Evolutionary conservation across 2,888 invertebrate genomes (phyloP).

Genomic region (Phyllotreta cruciferae): DNA sequence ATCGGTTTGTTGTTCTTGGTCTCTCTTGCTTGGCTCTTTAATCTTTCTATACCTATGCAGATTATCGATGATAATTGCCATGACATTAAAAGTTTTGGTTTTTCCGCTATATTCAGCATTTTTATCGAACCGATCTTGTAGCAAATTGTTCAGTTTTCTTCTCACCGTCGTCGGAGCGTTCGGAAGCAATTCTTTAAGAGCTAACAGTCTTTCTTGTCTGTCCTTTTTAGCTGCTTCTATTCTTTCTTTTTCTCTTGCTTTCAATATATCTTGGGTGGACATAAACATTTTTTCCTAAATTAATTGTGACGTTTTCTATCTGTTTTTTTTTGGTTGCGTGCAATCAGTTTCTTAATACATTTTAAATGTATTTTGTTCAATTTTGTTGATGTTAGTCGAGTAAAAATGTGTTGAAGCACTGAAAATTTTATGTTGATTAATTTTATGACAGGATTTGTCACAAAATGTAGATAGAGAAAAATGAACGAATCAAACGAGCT

Average conservation of each 20-base stretch:
- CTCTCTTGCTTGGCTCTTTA: not conserved
- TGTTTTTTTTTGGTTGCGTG: too few species aligned
- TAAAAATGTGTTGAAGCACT: too few species aligned
- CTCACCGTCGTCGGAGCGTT: constrained; percentile 4
- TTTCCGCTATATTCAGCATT: constrained; percentile 6
- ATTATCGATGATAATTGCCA: constrained; percentile 8
- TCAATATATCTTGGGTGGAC: constrained; percentile 13
- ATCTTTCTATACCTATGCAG: constrained; percentile 4
- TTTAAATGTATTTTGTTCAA: too few species aligned
- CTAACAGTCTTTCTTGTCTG: not conserved
- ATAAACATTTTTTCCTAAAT: not conserved
- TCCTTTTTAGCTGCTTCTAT: constrained; percentile 5
- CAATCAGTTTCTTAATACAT: too few species aligned
- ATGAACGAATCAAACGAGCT: too few species aligned
- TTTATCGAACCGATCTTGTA: constrained; percentile 5
- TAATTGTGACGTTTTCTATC: too few species aligned
- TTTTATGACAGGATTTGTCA: too few species aligned
- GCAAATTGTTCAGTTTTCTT: constrained; percentile 5
- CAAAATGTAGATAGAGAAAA: too few species aligned
- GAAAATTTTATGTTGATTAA: too few species aligned
- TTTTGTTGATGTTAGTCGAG: too few species aligned
- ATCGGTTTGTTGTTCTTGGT: constrained; percentile 10
- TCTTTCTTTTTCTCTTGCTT: constrained; percentile 5
- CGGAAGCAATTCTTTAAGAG: constrained; percentile 13
- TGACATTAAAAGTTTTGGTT: constrained; percentile 2